A percentile compares a stretch with the other conserved stretches of the same genome.
phyloP scores from a whole-genome alignment of 2,113 vertebrate species.

The Oenanthe melanoleuca region DNA sequence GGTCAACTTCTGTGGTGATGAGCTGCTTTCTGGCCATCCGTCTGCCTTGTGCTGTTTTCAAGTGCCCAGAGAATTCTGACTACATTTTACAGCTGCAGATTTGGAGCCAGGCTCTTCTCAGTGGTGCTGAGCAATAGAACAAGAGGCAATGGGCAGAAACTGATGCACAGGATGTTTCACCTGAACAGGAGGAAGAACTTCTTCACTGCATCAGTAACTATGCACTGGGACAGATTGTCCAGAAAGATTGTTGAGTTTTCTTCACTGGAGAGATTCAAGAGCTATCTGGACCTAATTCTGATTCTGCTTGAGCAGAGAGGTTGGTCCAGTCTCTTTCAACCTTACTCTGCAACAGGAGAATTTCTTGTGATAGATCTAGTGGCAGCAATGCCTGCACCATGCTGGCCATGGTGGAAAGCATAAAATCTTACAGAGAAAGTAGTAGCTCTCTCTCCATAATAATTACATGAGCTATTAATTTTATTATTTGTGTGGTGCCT shows the following conservation, averaged over 20 bases:
- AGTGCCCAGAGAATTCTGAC: not conserved
- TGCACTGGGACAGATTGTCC: not conserved
- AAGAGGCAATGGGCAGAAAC: not conserved
- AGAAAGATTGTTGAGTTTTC: not conserved
- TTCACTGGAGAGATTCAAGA: not conserved
- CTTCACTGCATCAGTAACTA: not conserved
- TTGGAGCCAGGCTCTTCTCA: not conserved
- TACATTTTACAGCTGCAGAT: not conserved
- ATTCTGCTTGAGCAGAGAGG: not conserved
- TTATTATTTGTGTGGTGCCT: not conserved
- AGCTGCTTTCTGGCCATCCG: not conserved
- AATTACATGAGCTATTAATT: slow-evolving; percentile 57
- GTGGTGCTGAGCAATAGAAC: not conserved
- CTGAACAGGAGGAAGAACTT: not conserved
- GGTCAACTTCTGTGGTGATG: not conserved
- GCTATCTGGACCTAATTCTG: not conserved
- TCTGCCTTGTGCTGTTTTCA: not conserved
- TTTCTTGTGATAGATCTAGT: not conserved
- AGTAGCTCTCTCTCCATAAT: not conserved
- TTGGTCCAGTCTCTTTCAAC: not conserved
- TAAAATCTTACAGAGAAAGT: not conserved
- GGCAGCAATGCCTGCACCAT: not conserved
- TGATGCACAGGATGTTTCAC: not conserved
- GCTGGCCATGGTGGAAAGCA: not conserved
- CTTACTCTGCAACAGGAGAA: not conserved